phyloP scores from a whole-genome alignment of 2,113 vertebrate species.

The Callionymus lyra region DNA sequence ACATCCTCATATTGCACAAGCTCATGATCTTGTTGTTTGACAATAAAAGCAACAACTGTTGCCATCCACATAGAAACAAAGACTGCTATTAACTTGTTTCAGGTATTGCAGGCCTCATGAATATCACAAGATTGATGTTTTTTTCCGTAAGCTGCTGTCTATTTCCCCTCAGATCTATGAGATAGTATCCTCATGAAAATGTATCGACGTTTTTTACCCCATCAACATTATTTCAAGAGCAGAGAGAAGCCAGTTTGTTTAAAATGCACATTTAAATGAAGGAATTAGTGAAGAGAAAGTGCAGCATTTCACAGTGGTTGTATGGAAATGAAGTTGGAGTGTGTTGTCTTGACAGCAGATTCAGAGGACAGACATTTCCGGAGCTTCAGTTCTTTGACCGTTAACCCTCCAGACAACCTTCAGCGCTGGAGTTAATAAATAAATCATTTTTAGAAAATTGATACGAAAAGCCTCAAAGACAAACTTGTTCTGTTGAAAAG shows the following conservation, averaged over 20 bases:
- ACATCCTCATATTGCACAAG: too few species aligned
- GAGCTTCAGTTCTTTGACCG: too few species aligned
- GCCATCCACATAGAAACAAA: too few species aligned
- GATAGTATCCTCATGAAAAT: constrained; percentile 60
- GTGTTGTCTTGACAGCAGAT: constrained; percentile 46
- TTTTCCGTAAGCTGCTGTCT: constrained; percentile 57
- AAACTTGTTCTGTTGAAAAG: too few species aligned
- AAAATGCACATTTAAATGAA: constrained; percentile 64
- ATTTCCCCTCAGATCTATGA: constrained; percentile 46
- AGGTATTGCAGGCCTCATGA: constrained; percentile 28
- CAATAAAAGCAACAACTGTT: constrained; percentile 5
- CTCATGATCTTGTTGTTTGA: neutral
- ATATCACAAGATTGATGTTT: constrained; percentile 50
- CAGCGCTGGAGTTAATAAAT: too few species aligned
- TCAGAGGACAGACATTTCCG: constrained; percentile 1
- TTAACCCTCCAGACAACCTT: too few species aligned
- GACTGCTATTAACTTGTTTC: constrained; percentile 17
- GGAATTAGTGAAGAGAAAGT: constrained; percentile 35
- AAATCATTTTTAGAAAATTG: too few species aligned
- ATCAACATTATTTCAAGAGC: constrained; percentile 56
- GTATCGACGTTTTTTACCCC: constrained; percentile 63
- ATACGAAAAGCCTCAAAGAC: too few species aligned
- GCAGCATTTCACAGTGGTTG: constrained; percentile 25
- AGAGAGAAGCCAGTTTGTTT: constrained; percentile 47
- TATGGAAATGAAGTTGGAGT: constrained; percentile 36